Percentiles rank a stretch among this genome's conserved stretches.
phyloP scores from a whole-genome alignment of 2,888 invertebrate genomes.

The Agriopis aurantiaria region DNA sequence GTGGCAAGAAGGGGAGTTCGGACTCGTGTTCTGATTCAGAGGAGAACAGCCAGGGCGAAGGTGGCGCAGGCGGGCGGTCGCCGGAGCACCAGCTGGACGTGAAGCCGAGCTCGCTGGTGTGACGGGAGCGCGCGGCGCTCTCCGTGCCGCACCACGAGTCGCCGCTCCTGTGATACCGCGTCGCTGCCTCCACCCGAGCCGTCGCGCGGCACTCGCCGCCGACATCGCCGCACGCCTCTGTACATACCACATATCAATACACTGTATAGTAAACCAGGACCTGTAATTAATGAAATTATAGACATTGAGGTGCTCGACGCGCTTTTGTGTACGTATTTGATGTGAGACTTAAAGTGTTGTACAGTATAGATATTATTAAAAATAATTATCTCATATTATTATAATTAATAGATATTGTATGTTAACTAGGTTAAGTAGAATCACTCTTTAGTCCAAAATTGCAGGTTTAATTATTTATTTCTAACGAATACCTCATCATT shows the following conservation, averaged over 20 bases:
- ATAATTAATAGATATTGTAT: constrained; percentile 59
- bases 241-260: constrained; percentile 82
- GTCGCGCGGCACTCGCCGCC: too few species aligned
- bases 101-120: constrained; percentile 91
- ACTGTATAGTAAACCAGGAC: constrained; percentile 68
- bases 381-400: constrained; percentile 74
- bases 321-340: constrained; percentile 68
- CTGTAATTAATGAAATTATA: constrained; percentile 65
- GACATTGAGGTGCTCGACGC: constrained; percentile 64
- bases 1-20: constrained; percentile 90
- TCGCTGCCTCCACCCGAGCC: constrained; percentile 26
- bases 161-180: constrained; percentile 78
- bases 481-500: constrained; percentile 56
- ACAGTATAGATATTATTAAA: constrained; percentile 82
- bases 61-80: constrained; percentile 82
- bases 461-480: constrained; percentile 78
- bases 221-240: constrained; percentile 50
- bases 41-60: constrained; percentile 92
- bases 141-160: constrained; percentile 68
- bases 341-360: constrained; percentile 82
- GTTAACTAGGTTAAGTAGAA: constrained; percentile 78
- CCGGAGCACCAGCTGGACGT: constrained; percentile 89
- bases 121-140: constrained; percentile 89
- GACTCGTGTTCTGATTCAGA: constrained; percentile 96
- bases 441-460: constrained; percentile 81